Conservation (phyloP, 2,113 vertebrate species). For the Natator depressus region DNA sequence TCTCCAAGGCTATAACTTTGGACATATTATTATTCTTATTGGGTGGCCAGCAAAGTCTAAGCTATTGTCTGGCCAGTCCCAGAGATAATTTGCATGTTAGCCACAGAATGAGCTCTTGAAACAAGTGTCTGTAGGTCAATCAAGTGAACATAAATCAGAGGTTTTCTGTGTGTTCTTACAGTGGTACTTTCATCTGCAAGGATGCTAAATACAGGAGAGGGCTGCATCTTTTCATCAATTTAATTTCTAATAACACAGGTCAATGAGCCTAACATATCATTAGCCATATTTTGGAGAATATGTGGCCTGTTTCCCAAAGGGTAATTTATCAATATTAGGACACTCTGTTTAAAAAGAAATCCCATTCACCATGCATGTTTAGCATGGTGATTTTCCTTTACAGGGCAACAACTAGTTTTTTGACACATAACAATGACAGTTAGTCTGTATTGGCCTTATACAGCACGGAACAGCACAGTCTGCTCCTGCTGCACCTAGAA, state of each 20-base stretch:
- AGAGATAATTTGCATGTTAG: background rate
- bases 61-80: background rate
- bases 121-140: background rate
- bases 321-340: slow-evolving; percentile 9
- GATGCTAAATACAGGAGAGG: background rate
- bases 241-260: background rate
- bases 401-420: background rate
- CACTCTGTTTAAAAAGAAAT: background rate
- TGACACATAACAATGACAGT: background rate
- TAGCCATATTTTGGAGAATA: slow-evolving; percentile 2
- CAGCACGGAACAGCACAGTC: background rate
- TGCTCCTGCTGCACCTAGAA: background rate
- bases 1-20: background rate
- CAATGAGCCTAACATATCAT: background rate
- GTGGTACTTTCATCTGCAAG: background rate
- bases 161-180: background rate
- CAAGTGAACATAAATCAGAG: background rate
- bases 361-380: background rate
- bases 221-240: background rate
- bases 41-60: background rate
- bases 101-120: background rate
- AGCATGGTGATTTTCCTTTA: background rate
- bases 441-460: background rate
- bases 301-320: background rate
- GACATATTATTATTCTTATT: background rate